Evolutionary conservation across 2,113 vertebrate species (phyloP), one percentile per base, ranked within the genome.

Genomic region (Bubo scandiacus): DNA sequence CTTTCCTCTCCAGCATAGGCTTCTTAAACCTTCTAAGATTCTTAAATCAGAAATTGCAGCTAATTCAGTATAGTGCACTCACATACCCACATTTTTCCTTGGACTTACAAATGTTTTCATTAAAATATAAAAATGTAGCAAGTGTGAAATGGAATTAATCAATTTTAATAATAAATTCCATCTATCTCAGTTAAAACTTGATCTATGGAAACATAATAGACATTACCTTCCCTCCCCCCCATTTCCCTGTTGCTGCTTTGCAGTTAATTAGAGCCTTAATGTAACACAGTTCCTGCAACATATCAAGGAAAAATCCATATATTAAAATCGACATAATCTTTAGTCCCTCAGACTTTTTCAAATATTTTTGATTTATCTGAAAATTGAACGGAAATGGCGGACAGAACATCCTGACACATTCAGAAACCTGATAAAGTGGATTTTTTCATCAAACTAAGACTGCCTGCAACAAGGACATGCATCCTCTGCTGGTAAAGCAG

Each of bases 151-250:
- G 36, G 36, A 95, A 94, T 87, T 85, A 91, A 95, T 91, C 66
- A 68, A 70, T 95, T 91, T 91, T 91, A 75, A 88, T 95, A 82
- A 92, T 86, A 95, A 97, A 88, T 91, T 91, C 36, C 12, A 95
- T 82, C 88, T 77, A 89, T 77, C 77, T 89, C 26, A 30, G 62
- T 83, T 87, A 96, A 95, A 91, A 85, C 9, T 73, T 92, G 83
- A 95, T 95, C 49, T 89, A 19, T 62, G 61, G 86, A 82, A 92
- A 81, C 42, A n/a, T 61, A 82, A 72, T 22, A 89, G 70, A 66
- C 18, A 25, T 51, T 57, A 62, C 18, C 11, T 87, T 84, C 29
- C 42, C 52, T 61, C 15, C 36, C 6, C 5, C 0, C 21, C 26
- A 45, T 91, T 92, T 92, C 49, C 34, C 61, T 0, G 0, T 57